Percentiles rank a stretch among this genome's conserved stretches.
These are phyloP conservation scores for Odobenus rosmarus DNA, from an alignment of 2,113 vertebrate species.

Conservation along the genomic window DNA sequence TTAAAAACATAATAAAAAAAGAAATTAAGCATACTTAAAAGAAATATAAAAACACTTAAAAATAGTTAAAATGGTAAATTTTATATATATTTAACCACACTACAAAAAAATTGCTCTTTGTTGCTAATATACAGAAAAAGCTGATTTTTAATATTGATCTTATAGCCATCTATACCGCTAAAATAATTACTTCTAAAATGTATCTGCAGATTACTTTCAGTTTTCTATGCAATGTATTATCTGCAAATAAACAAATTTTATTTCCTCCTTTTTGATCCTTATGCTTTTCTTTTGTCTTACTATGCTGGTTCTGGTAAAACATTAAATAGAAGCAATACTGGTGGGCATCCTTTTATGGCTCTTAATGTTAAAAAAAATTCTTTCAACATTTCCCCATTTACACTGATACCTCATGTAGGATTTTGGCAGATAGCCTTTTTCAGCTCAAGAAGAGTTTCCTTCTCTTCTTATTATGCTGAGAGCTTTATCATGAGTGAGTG, in stretches of 20 bases:
- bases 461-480: not conserved
- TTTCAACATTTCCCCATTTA: not conserved
- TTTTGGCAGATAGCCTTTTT: not conserved
- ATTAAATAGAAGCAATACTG: not conserved
- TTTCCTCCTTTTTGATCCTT: not conserved
- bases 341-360: not conserved
- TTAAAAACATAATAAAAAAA: not conserved
- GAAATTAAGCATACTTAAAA: too few species aligned
- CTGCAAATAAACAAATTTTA: slow-evolving; percentile 34
- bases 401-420: not conserved
- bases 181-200: not conserved
- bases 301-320: slow-evolving; percentile 19
- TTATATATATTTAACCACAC: not conserved
- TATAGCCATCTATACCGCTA: not conserved
- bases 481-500: not conserved
- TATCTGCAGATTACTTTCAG: not conserved
- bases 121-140: not conserved
- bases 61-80: not conserved
- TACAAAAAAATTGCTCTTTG: not conserved
- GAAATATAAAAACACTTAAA: not conserved
- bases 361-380: not conserved
- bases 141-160: not conserved
- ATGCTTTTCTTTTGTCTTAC: not conserved
- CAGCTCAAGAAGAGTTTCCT: not conserved
- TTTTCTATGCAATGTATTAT: not conserved